Percentiles rank a stretch among this genome's conserved stretches.
Evolutionary conservation across 2,113 vertebrate species (phyloP).

Genomic region (Ochotona princeps): DNA sequence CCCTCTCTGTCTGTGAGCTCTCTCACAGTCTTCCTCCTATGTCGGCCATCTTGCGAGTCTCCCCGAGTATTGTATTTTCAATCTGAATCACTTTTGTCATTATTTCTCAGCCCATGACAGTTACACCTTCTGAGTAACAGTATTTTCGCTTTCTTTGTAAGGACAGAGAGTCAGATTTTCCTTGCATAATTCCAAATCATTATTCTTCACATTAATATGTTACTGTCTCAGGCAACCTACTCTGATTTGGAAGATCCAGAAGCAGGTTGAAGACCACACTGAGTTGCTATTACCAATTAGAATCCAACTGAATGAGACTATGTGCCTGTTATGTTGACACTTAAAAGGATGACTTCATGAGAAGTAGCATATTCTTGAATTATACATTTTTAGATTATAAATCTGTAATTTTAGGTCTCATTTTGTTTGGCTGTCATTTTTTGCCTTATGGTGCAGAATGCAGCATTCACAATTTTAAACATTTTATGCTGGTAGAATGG

Average conservation of each 20-base stretch:
- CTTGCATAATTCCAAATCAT: not conserved
- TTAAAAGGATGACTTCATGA: not conserved
- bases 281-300: not conserved
- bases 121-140: not conserved
- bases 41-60: too few species aligned
- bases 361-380: not conserved
- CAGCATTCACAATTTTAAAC: slow-evolving; percentile 27
- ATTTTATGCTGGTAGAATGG: not conserved
- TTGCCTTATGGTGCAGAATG: not conserved
- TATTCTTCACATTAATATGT: not conserved
- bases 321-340: not conserved
- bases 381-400: slow-evolving; percentile 8
- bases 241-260: not conserved
- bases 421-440: not conserved
- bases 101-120: not conserved
- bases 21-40: too few species aligned
- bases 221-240: not conserved
- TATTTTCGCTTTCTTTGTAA: not conserved
- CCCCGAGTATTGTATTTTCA: not conserved
- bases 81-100: not conserved
- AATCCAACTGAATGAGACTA: not conserved
- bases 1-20: too few species aligned
- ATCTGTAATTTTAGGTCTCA: not conserved
- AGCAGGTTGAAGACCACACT: not conserved
- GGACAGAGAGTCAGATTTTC: not conserved